phyloP scores from a whole-genome alignment of 2,797 vertebrate species.

The Danio aesculapii region DNA sequence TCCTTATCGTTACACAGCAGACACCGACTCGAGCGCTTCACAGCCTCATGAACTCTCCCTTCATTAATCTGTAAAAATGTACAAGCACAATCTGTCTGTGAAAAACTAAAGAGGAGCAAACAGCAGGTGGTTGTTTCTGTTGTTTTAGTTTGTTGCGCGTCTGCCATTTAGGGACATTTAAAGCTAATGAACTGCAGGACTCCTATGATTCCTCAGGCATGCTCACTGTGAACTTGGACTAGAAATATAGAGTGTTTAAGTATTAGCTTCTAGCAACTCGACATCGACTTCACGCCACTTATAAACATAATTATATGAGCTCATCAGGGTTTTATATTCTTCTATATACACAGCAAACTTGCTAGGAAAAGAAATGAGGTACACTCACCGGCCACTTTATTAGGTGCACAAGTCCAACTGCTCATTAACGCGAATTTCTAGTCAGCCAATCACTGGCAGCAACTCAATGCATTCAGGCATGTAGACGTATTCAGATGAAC shows the following conservation, averaged over 20 bases:
- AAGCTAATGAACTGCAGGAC: background rate
- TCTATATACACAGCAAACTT: too few species aligned
- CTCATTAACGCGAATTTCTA: too few species aligned
- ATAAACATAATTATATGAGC: too few species aligned
- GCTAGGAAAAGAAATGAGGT: too few species aligned
- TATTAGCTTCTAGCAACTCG: too few species aligned
- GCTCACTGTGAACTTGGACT: background rate
- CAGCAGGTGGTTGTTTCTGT: background rate
- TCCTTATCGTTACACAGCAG: slow-evolving; percentile 71
- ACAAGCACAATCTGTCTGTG: background rate
- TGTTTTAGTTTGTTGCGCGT: background rate
- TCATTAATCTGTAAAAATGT: slow-evolving; percentile 66
- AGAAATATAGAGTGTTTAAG: background rate
- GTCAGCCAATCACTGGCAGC: too few species aligned
- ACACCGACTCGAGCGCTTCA: slow-evolving; percentile 49
- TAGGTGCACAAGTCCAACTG: too few species aligned
- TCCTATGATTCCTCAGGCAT: background rate
- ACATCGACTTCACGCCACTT: too few species aligned
- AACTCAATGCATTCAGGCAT: too few species aligned
- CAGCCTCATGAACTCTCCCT: slow-evolving; percentile 67
- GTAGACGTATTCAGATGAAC: too few species aligned
- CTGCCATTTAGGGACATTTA: background rate
- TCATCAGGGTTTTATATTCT: too few species aligned
- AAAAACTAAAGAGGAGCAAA: slow-evolving; percentile 2
- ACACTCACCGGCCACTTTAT: too few species aligned